Evolutionary conservation across 2,888 invertebrate species (phyloP).

Genomic region (Nasonia oneida): DNA sequence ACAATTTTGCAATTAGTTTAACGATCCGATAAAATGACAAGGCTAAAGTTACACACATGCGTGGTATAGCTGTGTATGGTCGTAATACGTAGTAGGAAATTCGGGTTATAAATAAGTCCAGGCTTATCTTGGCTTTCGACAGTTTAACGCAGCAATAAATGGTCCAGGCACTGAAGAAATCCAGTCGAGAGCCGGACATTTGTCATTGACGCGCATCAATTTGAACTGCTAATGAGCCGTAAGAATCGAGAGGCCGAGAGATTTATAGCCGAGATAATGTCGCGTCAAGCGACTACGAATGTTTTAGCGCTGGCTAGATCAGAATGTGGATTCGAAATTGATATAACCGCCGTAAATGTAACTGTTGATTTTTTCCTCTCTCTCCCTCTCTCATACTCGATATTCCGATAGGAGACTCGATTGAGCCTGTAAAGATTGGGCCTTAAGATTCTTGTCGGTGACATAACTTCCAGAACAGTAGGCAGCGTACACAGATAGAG

Average conservation of each 20-base stretch:
- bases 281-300: slow-evolving; percentile 52
- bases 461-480: slow-evolving; percentile 41
- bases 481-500: slow-evolving; percentile 20
- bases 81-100: slow-evolving; percentile 30
- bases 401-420: slow-evolving; percentile 33
- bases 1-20: not conserved
- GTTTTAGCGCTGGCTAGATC: slow-evolving; percentile 59
- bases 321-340: slow-evolving; percentile 58
- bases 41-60: not conserved
- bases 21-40: not conserved
- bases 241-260: slow-evolving; percentile 53
- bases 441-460: slow-evolving; percentile 45
- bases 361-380: slow-evolving; percentile 49
- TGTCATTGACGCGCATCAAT: slow-evolving; percentile 59
- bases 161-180: slow-evolving; percentile 42
- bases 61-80: not conserved
- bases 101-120: slow-evolving; percentile 52
- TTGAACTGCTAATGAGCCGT: slow-evolving; percentile 61
- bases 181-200: slow-evolving; percentile 46
- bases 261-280: slow-evolving; percentile 58
- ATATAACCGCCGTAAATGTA: slow-evolving; percentile 58
- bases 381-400: not conserved
- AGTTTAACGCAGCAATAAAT: slow-evolving; percentile 54
- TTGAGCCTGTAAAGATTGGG: slow-evolving; percentile 40
- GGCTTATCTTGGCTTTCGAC: slow-evolving; percentile 51